Evolutionary conservation across 2,113 vertebrate species (phyloP).

Genomic region (Gobius niger): DNA sequence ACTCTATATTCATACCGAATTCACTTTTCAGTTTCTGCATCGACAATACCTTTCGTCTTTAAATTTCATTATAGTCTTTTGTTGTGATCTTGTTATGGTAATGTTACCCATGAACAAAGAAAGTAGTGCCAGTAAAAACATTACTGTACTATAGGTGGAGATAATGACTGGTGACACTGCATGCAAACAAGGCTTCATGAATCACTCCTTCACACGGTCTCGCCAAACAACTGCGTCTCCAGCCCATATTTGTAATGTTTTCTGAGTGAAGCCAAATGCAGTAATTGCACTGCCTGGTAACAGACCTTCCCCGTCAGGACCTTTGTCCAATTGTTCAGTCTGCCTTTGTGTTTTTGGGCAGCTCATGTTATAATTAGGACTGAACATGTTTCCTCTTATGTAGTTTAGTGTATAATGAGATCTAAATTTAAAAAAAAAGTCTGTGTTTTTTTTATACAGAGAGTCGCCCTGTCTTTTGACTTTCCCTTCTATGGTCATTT

Average conservation of each 20-base stretch:
- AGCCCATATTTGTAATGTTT: constrained; percentile 1
- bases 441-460: constrained; percentile 67
- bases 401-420: too few relatives aligned
- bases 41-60: too few relatives aligned
- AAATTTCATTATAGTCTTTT: not conserved
- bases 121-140: not conserved
- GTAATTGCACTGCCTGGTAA: constrained; percentile 3
- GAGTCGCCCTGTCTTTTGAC: constrained; percentile 85
- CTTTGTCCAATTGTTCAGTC: constrained; percentile 9
- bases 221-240: not conserved
- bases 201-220: not conserved
- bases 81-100: not conserved
- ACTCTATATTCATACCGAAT: too few relatives aligned
- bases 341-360: not conserved
- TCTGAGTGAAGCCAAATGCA: not conserved
- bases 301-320: not conserved
- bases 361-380: constrained; percentile 1
- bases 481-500: constrained; percentile 93
- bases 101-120: too few relatives aligned
- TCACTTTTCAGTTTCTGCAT: too few relatives aligned
- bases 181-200: not conserved
- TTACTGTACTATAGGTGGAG: not conserved
- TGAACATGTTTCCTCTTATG: too few relatives aligned
- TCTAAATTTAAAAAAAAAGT: too few relatives aligned
- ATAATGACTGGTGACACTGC: not conserved